Percentiles rank a stretch among this genome's conserved stretches.
These are phyloP conservation scores for Chaetophractus vellerosus DNA, from an alignment of 2,797 vertebrate genomes.

Conservation along the genomic window DNA sequence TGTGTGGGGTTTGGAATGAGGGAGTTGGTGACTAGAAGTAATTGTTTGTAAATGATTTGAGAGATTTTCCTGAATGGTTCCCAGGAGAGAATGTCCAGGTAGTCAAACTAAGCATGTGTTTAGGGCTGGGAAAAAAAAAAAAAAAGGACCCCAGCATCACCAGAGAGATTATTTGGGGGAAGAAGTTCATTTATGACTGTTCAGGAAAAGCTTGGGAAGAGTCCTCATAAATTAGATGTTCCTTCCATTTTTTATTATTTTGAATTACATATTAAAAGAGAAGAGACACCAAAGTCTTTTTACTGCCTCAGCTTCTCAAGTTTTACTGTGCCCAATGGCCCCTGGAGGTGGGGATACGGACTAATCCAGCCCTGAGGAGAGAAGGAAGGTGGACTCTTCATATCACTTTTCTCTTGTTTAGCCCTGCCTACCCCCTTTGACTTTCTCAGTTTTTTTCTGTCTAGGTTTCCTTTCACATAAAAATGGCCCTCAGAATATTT, in stretches of 20 bases:
- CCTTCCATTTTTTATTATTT: slow-evolving; percentile 35
- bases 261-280: neutral
- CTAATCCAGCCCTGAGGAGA: neutral
- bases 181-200: slow-evolving; percentile 16
- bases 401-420: neutral
- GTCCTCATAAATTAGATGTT: neutral
- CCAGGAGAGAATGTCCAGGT: neutral
- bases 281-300: neutral
- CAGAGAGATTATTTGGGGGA: neutral
- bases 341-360: neutral
- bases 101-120: neutral
- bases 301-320: neutral
- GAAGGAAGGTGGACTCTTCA: neutral
- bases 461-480: neutral
- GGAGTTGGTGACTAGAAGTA: neutral
- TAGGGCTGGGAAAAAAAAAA: neutral
- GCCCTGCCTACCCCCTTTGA: neutral
- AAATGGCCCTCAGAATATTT: neutral
- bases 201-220: slow-evolving; percentile 8
- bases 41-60: neutral
- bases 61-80: neutral
- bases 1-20: neutral
- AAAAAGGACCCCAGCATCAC: neutral
- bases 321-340: neutral
- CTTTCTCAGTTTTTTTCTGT: neutral